A percentile compares a stretch with the other conserved stretches of the same genome.
Conservation (phyloP, 1,140 invertebrate genomes). For the Psilanteris sp. region DNA sequence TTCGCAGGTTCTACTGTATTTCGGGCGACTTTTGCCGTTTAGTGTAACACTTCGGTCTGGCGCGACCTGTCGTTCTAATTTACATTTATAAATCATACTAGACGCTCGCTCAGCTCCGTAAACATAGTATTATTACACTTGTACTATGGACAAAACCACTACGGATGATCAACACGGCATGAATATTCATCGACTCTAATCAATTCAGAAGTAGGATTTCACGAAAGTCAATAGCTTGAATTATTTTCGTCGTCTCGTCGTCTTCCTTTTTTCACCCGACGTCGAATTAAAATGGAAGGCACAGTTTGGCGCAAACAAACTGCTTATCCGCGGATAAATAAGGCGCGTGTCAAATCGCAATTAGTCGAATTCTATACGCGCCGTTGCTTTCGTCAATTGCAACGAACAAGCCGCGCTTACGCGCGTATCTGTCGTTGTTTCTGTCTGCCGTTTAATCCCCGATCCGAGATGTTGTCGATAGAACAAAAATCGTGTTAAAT, state of each 20-base stretch:
- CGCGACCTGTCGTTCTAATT: conserved; percentile 24
- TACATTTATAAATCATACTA: conserved; percentile 43
- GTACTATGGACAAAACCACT: conserved; percentile 3
- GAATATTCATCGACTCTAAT: conserved; percentile 32
- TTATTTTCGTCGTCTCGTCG: conserved; percentile 6
- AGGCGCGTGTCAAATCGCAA: too few relatives aligned
- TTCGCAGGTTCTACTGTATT: conserved; percentile 49
- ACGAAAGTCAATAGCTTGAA: conserved; percentile 19
- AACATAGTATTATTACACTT: conserved; percentile 29
- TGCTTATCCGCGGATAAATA: too few relatives aligned
- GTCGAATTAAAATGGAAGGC: too few relatives aligned
- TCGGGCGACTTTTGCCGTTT: conserved; percentile 23
- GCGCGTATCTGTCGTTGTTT: too few relatives aligned
- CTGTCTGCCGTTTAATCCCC: too few relatives aligned
- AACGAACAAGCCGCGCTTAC: too few relatives aligned
- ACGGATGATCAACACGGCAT: not conserved
- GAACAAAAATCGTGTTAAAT: too few relatives aligned
- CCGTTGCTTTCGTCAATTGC: too few relatives aligned
- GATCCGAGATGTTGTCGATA: too few relatives aligned
- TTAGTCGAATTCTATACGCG: too few relatives aligned
- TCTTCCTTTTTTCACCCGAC: not conserved
- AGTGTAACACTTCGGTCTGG: conserved; percentile 10
- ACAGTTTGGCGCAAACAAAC: too few relatives aligned
- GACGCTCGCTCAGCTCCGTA: not conserved
- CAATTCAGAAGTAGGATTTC: conserved; percentile 23